phyloP scores from a whole-genome alignment of 2,888 invertebrate genomes.

The Abscondita cerata region DNA sequence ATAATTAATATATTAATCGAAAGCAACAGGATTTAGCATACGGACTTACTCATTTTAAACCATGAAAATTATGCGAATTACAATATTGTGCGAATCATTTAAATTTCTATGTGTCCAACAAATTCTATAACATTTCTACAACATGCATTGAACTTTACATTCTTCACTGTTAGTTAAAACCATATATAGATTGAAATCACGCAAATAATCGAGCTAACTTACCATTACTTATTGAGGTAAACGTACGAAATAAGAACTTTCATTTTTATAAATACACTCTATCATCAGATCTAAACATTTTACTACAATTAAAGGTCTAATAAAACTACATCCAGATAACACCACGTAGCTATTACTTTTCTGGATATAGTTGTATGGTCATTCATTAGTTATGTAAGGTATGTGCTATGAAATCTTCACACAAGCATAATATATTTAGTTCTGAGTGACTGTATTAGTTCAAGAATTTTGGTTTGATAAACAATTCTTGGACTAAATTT shows the following conservation, averaged over 20 bases:
- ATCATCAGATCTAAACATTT: slow-evolving; percentile 27
- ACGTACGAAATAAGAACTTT: slow-evolving; percentile 36
- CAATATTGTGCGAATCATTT: slow-evolving; percentile 13
- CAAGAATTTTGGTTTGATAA: too few relatives aligned
- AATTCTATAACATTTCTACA: slow-evolving; percentile 29
- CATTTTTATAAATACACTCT: slow-evolving; percentile 31
- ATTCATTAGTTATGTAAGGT: too few relatives aligned
- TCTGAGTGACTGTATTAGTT: too few relatives aligned
- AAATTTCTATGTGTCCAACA: slow-evolving; percentile 22
- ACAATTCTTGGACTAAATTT: slow-evolving; percentile 3
- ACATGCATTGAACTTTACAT: slow-evolving; percentile 29
- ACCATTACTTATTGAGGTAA: slow-evolving; percentile 44
- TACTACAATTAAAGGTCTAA: slow-evolving; percentile 38
- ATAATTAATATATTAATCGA: background rate
- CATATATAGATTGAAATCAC: slow-evolving; percentile 26
- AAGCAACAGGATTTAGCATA: slow-evolving; percentile 3
- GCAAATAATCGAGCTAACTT: slow-evolving; percentile 47
- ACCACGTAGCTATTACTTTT: background rate
- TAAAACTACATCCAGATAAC: slow-evolving; percentile 35
- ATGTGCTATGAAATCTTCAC: too few relatives aligned
- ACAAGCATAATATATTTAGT: too few relatives aligned
- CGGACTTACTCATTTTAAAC: background rate
- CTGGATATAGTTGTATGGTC: slow-evolving; percentile 3
- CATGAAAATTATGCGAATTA: slow-evolving; percentile 5
- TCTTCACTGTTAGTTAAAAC: slow-evolving; percentile 15